Conservation (phyloP, 35 echinoderm and acorn worm genomes). For the Apostichopus japonicus region DNA sequence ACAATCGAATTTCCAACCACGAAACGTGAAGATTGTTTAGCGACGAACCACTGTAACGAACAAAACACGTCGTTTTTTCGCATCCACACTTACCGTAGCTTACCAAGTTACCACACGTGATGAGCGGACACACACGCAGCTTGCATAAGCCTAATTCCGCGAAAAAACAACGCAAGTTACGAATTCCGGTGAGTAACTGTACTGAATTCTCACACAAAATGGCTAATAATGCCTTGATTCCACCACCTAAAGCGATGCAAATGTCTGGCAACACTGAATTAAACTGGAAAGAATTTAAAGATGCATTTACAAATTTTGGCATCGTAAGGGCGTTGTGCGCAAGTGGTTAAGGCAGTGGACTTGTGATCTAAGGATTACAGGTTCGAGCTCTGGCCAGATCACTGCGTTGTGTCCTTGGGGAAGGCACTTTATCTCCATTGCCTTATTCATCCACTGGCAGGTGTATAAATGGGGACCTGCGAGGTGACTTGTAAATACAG, state of each 20-base stretch:
- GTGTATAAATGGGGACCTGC: no score
- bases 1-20: neutral
- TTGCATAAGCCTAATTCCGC: neutral
- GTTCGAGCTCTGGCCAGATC: no score
- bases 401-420: no score
- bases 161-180: neutral
- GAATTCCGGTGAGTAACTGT: neutral
- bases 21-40: neutral
- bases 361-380: no score
- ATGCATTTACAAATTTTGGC: constrained; percentile 19
- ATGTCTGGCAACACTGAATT: constrained; percentile 39
- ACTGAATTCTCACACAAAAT: neutral
- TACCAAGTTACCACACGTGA: neutral
- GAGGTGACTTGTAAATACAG: no score
- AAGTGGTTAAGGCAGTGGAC: no score
- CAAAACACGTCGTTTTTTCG: neutral
- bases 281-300: constrained; percentile 36
- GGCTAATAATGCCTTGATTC: constrained; percentile 19
- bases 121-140: neutral
- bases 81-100: neutral
- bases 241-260: constrained; percentile 34
- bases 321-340: no score
- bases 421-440: no score
- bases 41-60: neutral
- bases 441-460: no score